Percentiles rank a stretch among this genome's conserved stretches.
These are phyloP conservation scores for Crepidodera aurea DNA, from an alignment of 2,888 invertebrate genomes.

Conservation along the genomic window DNA sequence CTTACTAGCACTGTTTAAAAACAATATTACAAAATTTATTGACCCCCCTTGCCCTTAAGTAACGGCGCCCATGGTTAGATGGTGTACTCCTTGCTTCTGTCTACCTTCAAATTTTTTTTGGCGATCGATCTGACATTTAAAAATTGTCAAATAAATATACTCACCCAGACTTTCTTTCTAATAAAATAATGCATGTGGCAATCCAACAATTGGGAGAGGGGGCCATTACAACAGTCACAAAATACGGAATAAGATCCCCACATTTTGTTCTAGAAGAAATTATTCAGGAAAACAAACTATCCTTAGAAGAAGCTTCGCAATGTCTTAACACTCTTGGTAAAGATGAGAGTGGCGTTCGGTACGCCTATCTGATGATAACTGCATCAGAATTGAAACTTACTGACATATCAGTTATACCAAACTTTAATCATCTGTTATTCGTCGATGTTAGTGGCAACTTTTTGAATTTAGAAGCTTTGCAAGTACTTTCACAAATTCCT, in stretches of 20 bases:
- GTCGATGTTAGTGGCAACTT: conserved; percentile 67
- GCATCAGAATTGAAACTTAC: conserved; percentile 65
- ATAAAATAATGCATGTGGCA: neutral
- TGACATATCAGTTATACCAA: conserved; percentile 63
- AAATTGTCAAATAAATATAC: too few relatives aligned
- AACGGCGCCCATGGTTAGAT: too few relatives aligned
- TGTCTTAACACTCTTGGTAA: conserved; percentile 59
- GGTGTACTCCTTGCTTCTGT: too few relatives aligned
- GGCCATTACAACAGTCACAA: neutral
- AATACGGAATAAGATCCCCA: neutral
- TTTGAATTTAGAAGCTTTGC: conserved; percentile 62
- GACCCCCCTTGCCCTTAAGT: too few relatives aligned
- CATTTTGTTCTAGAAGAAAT: conserved; percentile 42
- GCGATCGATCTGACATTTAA: too few relatives aligned
- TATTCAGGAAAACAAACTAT: conserved; percentile 51
- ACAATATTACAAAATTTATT: too few relatives aligned
- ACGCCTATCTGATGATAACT: conserved; percentile 68
- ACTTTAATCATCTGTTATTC: conserved; percentile 67
- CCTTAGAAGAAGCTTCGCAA: conserved; percentile 57
- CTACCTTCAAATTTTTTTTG: too few relatives aligned
- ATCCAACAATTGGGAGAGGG: neutral
- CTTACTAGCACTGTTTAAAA: too few relatives aligned
- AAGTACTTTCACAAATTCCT: conserved; percentile 64
- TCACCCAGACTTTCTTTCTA: too few relatives aligned
- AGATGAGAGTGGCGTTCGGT: conserved; percentile 62